Base-by-base conservation (phyloP, 2,113 vertebrate species). In the Mohoua ochrocephala region DNA sequence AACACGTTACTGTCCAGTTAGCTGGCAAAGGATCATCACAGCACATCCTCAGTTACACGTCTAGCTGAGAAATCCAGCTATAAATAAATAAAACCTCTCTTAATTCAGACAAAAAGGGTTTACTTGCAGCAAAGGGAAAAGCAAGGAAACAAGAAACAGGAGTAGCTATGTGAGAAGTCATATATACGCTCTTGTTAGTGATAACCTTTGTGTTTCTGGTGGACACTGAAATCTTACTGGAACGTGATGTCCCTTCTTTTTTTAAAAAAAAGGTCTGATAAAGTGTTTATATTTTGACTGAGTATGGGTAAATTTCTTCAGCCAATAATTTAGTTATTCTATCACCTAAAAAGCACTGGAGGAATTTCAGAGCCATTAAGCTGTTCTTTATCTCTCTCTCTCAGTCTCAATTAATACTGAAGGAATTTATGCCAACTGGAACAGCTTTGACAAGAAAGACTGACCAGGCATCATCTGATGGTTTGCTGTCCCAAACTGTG, bases 241-340 rank as follows among this genome's bases (percentile, higher is more conserved):
- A 71, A 45, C 1, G 22, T 42, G 3, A 50, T n/a, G 5, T 52
- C 6, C 3, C 11, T 35, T 49, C 6, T 59, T 12, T 7, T 28
- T n/a, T 30, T 3, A 20, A 16, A 33, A 44, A 17, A 35, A 0
- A n/a, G 52, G 2, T 4, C 5, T n/a, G 5, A 18, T 28, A 13
- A 63, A 37, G 2, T 52, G 8, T 7, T 44, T 52, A 10, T 61
- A 60, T 74, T 84, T 88, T 57, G 41, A 65, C 23, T 74, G 13
- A 76, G 7, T 22, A 45, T 11, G 2, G 18, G 5, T 60, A 69
- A 37, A 65, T 73, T 80, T 92, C 17, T 60, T 89, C n/a, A 74
- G 50, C 5, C 28, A 57, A 12, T 69, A 61, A 47, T 80, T 49
- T 65, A 45, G 20, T n/a, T 84, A 37, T 7, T 88, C 87, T 42